These are phyloP conservation scores for Dasyurus viverrinus DNA, from an alignment of 2,113 vertebrate species.

Conservation along the genomic window DNA sequence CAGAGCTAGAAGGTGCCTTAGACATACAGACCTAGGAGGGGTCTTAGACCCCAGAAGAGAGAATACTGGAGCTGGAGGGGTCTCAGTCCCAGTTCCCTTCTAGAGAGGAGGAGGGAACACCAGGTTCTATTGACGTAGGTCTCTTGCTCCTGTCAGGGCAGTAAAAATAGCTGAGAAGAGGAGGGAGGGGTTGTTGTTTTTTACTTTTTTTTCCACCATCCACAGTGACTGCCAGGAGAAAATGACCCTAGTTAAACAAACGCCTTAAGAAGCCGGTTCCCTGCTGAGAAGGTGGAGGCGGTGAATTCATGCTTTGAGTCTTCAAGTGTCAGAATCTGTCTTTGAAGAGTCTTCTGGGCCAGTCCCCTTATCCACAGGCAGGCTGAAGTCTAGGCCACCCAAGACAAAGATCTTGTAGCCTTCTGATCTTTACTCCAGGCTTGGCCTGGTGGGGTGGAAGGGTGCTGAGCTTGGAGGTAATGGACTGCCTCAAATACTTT, in stretches of 20 bases:
- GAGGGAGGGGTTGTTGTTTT: neutral
- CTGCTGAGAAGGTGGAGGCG: neutral
- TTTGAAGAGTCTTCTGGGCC: neutral
- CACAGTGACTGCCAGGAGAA: constrained; percentile 51
- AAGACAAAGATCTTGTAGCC: neutral
- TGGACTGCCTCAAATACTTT: neutral
- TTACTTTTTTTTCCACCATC: constrained; percentile 44
- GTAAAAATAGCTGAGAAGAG: constrained; percentile 48
- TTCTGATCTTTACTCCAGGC: neutral
- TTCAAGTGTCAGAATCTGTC: neutral
- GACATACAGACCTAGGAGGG: neutral
- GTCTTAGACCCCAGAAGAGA: neutral
- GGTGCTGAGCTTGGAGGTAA: neutral
- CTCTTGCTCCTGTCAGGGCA: neutral
- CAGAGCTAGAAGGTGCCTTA: neutral
- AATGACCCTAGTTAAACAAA: constrained; percentile 40
- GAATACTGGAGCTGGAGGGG: neutral
- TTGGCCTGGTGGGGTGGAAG: neutral
- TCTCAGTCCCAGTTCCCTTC: neutral
- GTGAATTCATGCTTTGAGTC: neutral
- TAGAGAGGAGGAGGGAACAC: neutral
- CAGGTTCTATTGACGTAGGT: neutral
- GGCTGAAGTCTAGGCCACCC: neutral
- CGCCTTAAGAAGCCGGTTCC: constrained; percentile 21
- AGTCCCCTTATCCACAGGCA: neutral